These are phyloP conservation scores for Orbicella faveolata DNA, from an alignment of 64 coral and sea anemone species.

Conservation along the genomic window DNA sequence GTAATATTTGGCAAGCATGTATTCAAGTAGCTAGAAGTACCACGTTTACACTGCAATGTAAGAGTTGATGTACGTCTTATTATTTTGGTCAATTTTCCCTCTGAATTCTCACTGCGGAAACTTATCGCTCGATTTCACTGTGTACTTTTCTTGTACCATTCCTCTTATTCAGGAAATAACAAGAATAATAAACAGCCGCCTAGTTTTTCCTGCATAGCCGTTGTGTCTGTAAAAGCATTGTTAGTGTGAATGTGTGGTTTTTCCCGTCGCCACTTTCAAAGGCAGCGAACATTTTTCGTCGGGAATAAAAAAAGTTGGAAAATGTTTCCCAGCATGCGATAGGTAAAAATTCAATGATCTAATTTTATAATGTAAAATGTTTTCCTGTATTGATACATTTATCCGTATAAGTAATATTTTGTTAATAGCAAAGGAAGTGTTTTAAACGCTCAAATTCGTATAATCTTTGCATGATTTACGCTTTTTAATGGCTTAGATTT, in stretches of 20 bases:
- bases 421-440: background rate
- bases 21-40: background rate
- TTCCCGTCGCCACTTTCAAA: background rate
- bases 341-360: background rate
- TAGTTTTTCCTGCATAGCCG: conserved; percentile 25
- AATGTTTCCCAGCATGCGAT: background rate
- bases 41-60: background rate
- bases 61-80: background rate
- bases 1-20: background rate
- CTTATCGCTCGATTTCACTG: background rate
- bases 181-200: conserved; percentile 19
- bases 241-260: background rate
- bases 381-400: background rate
- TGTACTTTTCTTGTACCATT: background rate
- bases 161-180: conserved; percentile 27
- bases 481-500: background rate
- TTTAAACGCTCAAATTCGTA: too few species aligned
- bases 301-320: background rate
- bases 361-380: background rate
- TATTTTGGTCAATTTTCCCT: background rate
- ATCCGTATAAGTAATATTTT: background rate
- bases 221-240: background rate
- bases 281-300: background rate
- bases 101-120: background rate
- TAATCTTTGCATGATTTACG: too few species aligned